Percentiles rank a stretch among this genome's conserved stretches.
These are phyloP conservation scores for Cavia aperea DNA, from an alignment of 2,113 vertebrate genomes.

Conservation along the genomic window DNA sequence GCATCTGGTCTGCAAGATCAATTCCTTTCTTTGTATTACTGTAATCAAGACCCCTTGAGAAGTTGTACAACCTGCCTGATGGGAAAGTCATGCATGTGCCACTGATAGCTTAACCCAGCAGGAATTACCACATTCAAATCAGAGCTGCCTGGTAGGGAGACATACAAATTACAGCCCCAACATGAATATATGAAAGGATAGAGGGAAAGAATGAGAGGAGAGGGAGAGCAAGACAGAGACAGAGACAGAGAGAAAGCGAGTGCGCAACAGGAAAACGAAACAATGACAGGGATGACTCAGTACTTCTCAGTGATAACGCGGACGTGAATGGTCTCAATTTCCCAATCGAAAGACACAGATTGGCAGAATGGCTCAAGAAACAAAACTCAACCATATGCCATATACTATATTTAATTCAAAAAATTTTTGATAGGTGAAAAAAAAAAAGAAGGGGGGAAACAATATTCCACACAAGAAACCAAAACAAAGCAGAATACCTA, in stretches of 20 bases:
- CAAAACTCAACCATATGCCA: not conserved
- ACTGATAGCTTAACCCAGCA: not conserved
- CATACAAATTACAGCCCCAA: not conserved
- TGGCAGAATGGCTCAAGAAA: not conserved
- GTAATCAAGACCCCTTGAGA: not conserved
- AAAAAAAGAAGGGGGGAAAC: not conserved
- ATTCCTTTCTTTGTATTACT: not conserved
- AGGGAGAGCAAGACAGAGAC: too few species aligned
- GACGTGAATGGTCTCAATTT: not conserved
- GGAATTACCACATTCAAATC: not conserved
- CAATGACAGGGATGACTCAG: not conserved
- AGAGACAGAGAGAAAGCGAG: not conserved
- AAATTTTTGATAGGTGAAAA: not conserved
- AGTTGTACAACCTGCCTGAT: not conserved
- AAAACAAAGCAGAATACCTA: not conserved
- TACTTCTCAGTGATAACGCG: not conserved
- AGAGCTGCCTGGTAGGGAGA: not conserved
- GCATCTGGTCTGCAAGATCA: not conserved
- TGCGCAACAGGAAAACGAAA: not conserved
- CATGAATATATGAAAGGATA: not conserved
- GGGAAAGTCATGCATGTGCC: not conserved
- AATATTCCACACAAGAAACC: not conserved
- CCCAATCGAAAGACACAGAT: not conserved
- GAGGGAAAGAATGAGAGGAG: not conserved
- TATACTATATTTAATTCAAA: not conserved